A percentile compares a stretch with the other conserved stretches of the same genome.
phyloP scores from a whole-genome alignment of 2,113 vertebrate species.

The Scartelaos histophorus region DNA sequence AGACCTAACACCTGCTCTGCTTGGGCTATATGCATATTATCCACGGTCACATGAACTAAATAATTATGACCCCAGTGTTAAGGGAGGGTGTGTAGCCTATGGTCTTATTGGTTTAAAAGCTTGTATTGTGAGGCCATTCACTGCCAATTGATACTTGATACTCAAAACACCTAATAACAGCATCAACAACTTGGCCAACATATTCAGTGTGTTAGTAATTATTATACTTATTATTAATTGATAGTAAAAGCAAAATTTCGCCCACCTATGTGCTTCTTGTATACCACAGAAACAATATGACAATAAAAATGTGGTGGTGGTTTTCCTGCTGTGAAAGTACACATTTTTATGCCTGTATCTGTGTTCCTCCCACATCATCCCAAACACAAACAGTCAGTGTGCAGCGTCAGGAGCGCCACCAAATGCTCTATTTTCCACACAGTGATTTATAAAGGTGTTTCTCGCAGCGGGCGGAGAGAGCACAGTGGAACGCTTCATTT shows the following conservation, averaged over 20 bases:
- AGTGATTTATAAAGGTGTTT: slow-evolving; percentile 75
- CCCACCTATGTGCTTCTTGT: no score
- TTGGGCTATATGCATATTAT: neutral
- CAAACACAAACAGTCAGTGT: slow-evolving; percentile 29
- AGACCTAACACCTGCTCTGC: neutral
- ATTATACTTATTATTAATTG: no score
- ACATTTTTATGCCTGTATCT: slow-evolving; percentile 17
- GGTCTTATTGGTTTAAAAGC: no score
- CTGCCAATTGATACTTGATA: no score
- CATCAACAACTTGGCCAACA: no score
- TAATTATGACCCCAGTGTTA: neutral
- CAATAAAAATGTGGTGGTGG: neutral
- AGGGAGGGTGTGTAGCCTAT: no score
- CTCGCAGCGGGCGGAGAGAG: slow-evolving; percentile 71
- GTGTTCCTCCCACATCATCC: slow-evolving; percentile 16
- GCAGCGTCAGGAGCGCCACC: slow-evolving; percentile 43
- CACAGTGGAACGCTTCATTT: slow-evolving; percentile 74
- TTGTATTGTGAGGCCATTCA: no score
- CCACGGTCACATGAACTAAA: neutral
- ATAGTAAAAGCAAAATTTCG: no score
- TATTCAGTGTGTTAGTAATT: no score
- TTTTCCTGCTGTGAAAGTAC: neutral
- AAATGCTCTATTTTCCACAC: slow-evolving; percentile 73
- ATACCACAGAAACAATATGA: neutral
- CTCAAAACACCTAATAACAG: no score